These are phyloP conservation scores for Apotomis turbidana DNA, from an alignment of 2,888 invertebrate species.

Conservation along the genomic window DNA sequence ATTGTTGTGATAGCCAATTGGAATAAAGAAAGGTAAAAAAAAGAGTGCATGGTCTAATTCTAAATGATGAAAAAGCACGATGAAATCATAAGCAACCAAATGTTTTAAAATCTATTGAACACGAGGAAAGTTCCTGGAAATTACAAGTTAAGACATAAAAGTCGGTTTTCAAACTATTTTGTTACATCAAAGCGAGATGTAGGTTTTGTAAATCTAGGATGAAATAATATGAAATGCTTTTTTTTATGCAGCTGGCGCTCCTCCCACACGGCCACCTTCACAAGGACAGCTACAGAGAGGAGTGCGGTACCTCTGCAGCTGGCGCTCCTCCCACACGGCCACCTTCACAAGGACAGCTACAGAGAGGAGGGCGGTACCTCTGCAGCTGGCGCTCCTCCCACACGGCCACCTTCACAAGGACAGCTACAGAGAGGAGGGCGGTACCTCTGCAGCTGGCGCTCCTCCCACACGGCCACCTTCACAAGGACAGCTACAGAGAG, in stretches of 20 bases:
- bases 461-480: too few species aligned
- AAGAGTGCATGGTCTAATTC: not conserved
- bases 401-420: too few species aligned
- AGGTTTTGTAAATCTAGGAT: too few species aligned
- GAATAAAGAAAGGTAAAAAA: not conserved
- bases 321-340: too few species aligned
- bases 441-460: slow-evolving; percentile 53
- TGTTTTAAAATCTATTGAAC: not conserved
- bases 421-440: too few species aligned
- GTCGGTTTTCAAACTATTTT: too few species aligned
- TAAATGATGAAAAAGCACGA: slow-evolving; percentile 27
- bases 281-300: slow-evolving; percentile 72
- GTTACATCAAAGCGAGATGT: too few species aligned
- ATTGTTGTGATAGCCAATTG: too few species aligned
- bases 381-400: slow-evolving; percentile 94
- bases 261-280: slow-evolving; percentile 79
- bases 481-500: too few species aligned
- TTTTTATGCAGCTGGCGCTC: slow-evolving; percentile 90
- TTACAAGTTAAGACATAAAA: not conserved
- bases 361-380: too few species aligned
- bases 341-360: too few species aligned
- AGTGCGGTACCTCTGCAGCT: slow-evolving; percentile 85
- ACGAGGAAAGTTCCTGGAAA: slow-evolving; percentile 22
- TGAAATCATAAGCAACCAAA: slow-evolving; percentile 20
- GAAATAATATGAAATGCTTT: too few species aligned